phyloP scores from a whole-genome alignment of 2,888 invertebrate species.

The Parnassius smintheus region DNA sequence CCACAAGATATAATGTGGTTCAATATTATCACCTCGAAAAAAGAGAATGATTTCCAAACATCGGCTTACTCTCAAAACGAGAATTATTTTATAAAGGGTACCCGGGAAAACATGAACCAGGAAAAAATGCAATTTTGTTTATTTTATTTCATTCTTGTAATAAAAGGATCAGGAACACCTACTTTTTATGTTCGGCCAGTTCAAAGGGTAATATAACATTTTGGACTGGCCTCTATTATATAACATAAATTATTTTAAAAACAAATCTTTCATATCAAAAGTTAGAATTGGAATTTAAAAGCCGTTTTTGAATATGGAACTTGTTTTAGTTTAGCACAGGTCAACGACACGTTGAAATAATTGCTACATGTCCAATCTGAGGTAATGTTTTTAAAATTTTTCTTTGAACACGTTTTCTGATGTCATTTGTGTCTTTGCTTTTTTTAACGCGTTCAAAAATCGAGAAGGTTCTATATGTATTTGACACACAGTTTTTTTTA shows the following conservation, averaged over 20 bases:
- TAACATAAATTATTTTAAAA: not conserved
- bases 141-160: too few species aligned
- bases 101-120: too few species aligned
- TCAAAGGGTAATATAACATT: not conserved
- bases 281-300: slow-evolving; percentile 13
- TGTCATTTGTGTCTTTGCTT: too few species aligned
- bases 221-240: not conserved
- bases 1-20: slow-evolving; percentile 6
- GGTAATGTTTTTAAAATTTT: slow-evolving; percentile 9
- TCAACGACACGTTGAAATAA: slow-evolving; percentile 17
- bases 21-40: slow-evolving; percentile 6
- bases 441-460: too few species aligned
- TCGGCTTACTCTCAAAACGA: too few species aligned
- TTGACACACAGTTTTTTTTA: too few species aligned
- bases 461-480: too few species aligned
- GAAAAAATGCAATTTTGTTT: too few species aligned
- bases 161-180: too few species aligned
- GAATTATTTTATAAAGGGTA: too few species aligned
- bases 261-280: not conserved
- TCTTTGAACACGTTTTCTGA: not conserved
- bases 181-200: not conserved
- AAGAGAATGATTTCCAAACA: not conserved
- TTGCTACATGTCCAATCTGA: slow-evolving; percentile 18
- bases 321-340: slow-evolving; percentile 14
- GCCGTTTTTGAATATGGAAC: slow-evolving; percentile 12